These are phyloP conservation scores for Emydocephalus ijimae DNA, from an alignment of 2,113 vertebrate genomes.

Conservation along the genomic window DNA sequence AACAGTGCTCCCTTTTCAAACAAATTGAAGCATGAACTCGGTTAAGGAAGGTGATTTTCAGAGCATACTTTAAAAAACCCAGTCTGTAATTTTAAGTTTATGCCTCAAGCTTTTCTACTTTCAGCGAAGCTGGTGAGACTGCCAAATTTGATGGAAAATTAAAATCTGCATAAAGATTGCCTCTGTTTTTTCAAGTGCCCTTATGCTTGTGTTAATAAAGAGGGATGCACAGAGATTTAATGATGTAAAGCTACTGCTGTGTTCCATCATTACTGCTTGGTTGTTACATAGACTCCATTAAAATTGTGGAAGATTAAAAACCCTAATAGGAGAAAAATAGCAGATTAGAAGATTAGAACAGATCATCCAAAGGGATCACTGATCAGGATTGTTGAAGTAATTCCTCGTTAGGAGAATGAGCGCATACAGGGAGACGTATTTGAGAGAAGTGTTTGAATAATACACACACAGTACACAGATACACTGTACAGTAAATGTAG, in stretches of 20 bases:
- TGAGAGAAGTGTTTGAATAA: no score
- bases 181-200: not conserved
- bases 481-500: no score
- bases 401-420: no score
- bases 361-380: not conserved
- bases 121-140: not conserved
- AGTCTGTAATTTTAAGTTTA: not conserved
- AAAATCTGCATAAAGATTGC: not conserved
- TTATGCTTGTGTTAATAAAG: not conserved
- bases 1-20: not conserved
- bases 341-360: not conserved
- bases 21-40: not conserved
- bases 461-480: no score
- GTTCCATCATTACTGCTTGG: not conserved
- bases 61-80: not conserved
- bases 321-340: not conserved
- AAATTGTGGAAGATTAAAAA: not conserved
- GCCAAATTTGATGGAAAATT: not conserved
- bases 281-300: not conserved
- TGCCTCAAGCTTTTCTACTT: not conserved
- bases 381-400: not conserved
- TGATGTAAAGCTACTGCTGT: not conserved
- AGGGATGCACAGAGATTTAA: not conserved
- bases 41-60: not conserved
- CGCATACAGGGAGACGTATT: no score